phyloP scores from a whole-genome alignment of 2,888 invertebrate genomes.

The Venusia cambrica region DNA sequence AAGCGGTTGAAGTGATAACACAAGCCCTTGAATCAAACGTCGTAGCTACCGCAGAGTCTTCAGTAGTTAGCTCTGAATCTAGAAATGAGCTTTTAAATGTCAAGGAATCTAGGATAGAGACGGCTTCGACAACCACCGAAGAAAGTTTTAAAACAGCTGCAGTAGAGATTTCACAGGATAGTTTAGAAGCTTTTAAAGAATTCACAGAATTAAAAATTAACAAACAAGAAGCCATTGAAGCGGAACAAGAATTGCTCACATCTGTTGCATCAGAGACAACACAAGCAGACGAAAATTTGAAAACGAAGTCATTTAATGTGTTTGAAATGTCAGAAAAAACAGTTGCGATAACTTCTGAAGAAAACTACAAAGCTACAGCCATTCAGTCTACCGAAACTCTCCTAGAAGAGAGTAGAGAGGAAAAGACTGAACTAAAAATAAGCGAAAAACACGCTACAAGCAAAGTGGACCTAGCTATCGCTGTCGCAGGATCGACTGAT shows the following conservation, averaged over 20 bases:
- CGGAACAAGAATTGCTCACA: conserved; percentile 26
- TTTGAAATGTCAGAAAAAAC: conserved; percentile 34
- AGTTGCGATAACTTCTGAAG: conserved; percentile 31
- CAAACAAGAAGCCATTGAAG: conserved; percentile 18
- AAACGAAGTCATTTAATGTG: conserved; percentile 31
- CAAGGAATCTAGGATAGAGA: conserved; percentile 13
- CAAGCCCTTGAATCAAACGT: conserved; percentile 31
- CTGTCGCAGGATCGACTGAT: conserved; percentile 30
- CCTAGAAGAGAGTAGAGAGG: conserved; percentile 33
- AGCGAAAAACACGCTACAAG: conserved; percentile 21
- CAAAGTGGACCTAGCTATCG: conserved; percentile 28
- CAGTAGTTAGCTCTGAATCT: conserved; percentile 11
- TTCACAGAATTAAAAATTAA: conserved; percentile 26
- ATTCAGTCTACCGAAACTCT: conserved; percentile 22
- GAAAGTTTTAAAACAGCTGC: conserved; percentile 17
- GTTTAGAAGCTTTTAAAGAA: conserved; percentile 27
- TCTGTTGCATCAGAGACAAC: conserved; percentile 33
- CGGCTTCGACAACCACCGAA: conserved; percentile 27
- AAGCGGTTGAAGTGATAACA: conserved; percentile 43
- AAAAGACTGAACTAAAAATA: conserved; percentile 17
- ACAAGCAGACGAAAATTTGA: conserved; percentile 34
- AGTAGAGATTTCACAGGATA: conserved; percentile 15
- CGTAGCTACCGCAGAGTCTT: conserved; percentile 11
- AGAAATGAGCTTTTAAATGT: conserved; percentile 1
- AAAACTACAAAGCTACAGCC: conserved; percentile 28